Conservation (phyloP, 2,888 invertebrate species). For the Sacculina carcini region DNA sequence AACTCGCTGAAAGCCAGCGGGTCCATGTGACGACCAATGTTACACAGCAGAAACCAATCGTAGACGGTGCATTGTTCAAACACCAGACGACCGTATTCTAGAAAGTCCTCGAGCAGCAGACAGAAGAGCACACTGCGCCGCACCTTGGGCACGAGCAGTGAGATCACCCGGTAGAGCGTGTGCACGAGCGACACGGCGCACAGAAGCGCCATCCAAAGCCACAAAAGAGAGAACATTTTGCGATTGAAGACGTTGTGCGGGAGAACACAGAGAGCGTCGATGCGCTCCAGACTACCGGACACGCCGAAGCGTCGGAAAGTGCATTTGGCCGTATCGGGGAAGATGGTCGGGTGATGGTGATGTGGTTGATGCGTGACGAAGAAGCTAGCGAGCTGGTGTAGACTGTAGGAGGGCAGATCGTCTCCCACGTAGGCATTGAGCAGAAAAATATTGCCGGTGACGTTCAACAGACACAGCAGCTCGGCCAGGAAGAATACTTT, state of each 20-base stretch:
- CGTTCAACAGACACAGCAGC: constrained; percentile 56
- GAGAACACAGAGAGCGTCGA: constrained; percentile 67
- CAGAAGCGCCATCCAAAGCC: constrained; percentile 87
- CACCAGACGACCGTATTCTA: constrained; percentile 71
- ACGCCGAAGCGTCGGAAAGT: constrained; percentile 80
- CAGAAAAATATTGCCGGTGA: constrained; percentile 83
- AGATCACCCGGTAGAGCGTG: constrained; percentile 52
- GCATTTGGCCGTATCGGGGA: constrained; percentile 83
- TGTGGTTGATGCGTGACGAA: constrained; percentile 48
- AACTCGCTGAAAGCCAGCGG: constrained; percentile 30
- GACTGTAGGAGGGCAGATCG: constrained; percentile 69
- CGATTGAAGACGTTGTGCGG: constrained; percentile 84
- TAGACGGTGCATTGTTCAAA: constrained; percentile 77
- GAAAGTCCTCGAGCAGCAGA: constrained; percentile 57
- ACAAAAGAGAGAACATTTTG: constrained; percentile 53
- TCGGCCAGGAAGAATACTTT: constrained; percentile 47
- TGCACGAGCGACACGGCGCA: constrained; percentile 53
- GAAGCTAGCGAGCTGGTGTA: constrained; percentile 44
- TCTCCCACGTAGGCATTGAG: constrained; percentile 87
- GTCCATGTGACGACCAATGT: constrained; percentile 53
- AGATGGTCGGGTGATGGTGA: constrained; percentile 62
- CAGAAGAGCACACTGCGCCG: constrained; percentile 69
- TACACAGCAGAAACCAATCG: constrained; percentile 83
- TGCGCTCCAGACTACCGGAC: constrained; percentile 43
- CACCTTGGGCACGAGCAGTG: constrained; percentile 65